Percentiles rank a stretch among this genome's conserved stretches.
phyloP scores from a whole-genome alignment of 1,140 invertebrate species.

The Bombus polaris region DNA sequence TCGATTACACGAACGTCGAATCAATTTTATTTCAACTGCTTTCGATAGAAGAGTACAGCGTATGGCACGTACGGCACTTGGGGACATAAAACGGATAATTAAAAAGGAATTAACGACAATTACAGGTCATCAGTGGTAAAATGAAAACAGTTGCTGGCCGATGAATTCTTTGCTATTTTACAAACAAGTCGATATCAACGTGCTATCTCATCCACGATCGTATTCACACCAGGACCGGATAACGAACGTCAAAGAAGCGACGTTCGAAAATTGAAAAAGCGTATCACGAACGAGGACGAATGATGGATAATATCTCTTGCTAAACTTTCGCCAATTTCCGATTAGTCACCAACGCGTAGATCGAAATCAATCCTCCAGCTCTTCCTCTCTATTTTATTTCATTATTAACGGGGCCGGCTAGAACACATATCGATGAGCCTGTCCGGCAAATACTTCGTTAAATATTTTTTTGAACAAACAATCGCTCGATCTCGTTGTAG shows the following conservation, averaged over 20 bases:
- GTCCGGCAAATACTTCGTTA: neutral
- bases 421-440: neutral
- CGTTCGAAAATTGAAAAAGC: constrained; percentile 38
- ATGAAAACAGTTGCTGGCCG: neutral
- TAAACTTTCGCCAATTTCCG: constrained; percentile 29
- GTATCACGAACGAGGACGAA: neutral
- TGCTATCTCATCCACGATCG: constrained; percentile 25
- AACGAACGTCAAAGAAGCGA: constrained; percentile 18
- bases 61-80: too few relatives aligned
- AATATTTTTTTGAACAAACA: constrained; percentile 8
- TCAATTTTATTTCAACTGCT: neutral
- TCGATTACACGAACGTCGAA: neutral
- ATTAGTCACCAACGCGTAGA: constrained; percentile 24
- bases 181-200: neutral
- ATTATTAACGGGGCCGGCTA: neutral
- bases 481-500: neutral
- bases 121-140: constrained; percentile 10
- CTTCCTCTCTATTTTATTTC: neutral
- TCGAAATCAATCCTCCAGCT: constrained; percentile 1
- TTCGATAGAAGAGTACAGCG: neutral
- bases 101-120: constrained; percentile 57
- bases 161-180: neutral
- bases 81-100: constrained; percentile 57
- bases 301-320: constrained; percentile 3
- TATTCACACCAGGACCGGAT: constrained; percentile 17